Conservation (phyloP, 2,888 invertebrate genomes). For the Operophtera brumata region DNA sequence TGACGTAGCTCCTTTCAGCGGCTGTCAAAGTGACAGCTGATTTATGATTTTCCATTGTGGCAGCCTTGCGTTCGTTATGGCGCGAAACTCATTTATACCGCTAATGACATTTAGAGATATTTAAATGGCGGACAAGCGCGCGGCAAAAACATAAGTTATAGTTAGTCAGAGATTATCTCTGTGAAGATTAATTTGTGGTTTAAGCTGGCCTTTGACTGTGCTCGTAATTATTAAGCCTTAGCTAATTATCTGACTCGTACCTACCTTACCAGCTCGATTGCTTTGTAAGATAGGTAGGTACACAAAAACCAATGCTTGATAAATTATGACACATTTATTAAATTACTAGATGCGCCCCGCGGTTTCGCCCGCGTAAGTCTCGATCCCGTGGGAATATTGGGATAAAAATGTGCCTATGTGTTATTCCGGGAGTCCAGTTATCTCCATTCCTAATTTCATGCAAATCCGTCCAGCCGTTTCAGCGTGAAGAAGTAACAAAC, state of each 20-base stretch:
- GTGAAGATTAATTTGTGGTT: slow-evolving; percentile 51
- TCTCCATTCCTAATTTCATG: no score
- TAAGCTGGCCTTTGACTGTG: slow-evolving; percentile 42
- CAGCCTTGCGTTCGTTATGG: slow-evolving; percentile 71
- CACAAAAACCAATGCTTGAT: background rate
- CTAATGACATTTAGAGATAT: slow-evolving; percentile 74
- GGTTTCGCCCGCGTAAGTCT: no score
- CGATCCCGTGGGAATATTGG: no score
- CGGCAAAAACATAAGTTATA: slow-evolving; percentile 48
- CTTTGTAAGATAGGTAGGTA: background rate
- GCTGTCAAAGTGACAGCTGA: slow-evolving; percentile 75
- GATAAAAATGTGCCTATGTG: no score
- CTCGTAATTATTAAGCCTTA: slow-evolving; percentile 29
- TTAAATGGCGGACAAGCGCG: slow-evolving; percentile 61
- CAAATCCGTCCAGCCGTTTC: no score
- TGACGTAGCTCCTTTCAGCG: slow-evolving; percentile 74
- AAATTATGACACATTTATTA: no score
- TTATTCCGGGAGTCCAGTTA: no score
- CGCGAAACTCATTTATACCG: slow-evolving; percentile 73
- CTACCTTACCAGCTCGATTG: slow-evolving; percentile 8
- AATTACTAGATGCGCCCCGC: no score
- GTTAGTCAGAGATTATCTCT: slow-evolving; percentile 48
- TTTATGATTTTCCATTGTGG: slow-evolving; percentile 76
- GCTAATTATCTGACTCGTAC: slow-evolving; percentile 24
- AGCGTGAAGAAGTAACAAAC: no score